These are phyloP conservation scores for Gymnarchus niloticus DNA, from an alignment of 2,113 vertebrate genomes.

Conservation along the genomic window DNA sequence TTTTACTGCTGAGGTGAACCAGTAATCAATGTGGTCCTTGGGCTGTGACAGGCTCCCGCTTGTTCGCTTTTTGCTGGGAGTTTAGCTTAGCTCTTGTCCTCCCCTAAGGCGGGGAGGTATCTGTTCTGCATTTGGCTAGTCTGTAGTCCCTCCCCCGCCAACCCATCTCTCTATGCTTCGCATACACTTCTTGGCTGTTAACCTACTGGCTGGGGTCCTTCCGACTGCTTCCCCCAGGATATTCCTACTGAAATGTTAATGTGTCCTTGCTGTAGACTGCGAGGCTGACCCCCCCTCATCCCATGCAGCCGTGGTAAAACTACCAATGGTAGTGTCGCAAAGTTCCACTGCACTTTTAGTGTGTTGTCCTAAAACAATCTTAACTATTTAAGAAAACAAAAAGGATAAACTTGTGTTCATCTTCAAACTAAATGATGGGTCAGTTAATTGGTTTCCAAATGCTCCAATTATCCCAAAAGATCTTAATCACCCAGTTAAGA, in stretches of 20 bases:
- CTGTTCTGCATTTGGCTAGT: constrained; percentile 19
- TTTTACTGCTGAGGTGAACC: neutral
- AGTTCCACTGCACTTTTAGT: neutral
- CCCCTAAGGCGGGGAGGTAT: constrained; percentile 6
- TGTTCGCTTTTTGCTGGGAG: constrained; percentile 15
- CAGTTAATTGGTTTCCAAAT: neutral
- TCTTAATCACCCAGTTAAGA: too few relatives aligned
- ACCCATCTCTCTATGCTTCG: neutral
- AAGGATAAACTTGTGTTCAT: too few relatives aligned
- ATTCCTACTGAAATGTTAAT: constrained; percentile 7
- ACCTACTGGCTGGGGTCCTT: neutral
- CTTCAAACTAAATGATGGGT: neutral
- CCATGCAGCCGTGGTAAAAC: constrained; percentile 5
- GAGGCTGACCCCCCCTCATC: neutral
- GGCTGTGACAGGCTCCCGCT: neutral
- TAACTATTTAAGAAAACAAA: neutral
- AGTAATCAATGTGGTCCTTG: neutral
- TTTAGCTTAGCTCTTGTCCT: constrained; percentile 7
- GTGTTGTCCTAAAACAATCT: neutral
- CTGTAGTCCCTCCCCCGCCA: neutral
- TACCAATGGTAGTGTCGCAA: neutral
- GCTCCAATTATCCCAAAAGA: neutral
- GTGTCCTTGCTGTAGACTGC: constrained; percentile 15
- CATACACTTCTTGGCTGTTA: constrained; percentile 13
- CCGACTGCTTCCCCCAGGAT: neutral